Evolutionary conservation across 2,113 vertebrate species (phyloP).

Genomic region (Miniopterus natalensis): DNA sequence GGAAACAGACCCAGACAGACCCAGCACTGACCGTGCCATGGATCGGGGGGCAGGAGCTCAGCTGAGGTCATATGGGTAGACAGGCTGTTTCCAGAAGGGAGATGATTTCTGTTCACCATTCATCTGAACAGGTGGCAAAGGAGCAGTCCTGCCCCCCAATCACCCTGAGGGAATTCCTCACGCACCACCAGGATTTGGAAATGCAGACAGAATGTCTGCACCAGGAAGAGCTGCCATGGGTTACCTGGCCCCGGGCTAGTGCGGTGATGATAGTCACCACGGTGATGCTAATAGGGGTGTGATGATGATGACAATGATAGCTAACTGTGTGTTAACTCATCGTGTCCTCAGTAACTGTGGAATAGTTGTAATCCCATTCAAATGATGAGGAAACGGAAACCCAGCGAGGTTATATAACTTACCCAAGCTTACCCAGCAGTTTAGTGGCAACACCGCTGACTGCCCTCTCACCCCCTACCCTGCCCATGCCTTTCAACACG

Average conservation of each 20-base stretch:
- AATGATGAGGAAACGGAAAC: background rate
- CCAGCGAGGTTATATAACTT: background rate
- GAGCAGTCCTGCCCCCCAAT: background rate
- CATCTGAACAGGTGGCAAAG: background rate
- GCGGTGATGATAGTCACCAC: background rate
- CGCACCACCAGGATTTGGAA: background rate
- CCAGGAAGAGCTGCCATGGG: background rate
- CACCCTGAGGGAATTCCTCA: background rate
- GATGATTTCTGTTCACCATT: background rate
- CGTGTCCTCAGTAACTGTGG: background rate
- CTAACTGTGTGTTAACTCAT: background rate
- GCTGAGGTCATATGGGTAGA: background rate
- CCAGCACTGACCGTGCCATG: background rate
- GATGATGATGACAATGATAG: background rate
- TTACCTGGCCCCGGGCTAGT: background rate
- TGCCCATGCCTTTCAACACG: background rate
- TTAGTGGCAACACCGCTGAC: background rate
- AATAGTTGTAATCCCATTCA: background rate
- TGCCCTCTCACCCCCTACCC: fast-evolving
- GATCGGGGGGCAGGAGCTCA: background rate
- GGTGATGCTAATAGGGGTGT: background rate
- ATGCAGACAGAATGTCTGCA: background rate
- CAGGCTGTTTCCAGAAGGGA: background rate
- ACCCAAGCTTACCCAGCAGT: background rate
- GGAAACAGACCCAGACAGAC: background rate